Base-by-base conservation (phyloP, 2,797 vertebrate species). In the Lagorchestes hirsutus region DNA sequence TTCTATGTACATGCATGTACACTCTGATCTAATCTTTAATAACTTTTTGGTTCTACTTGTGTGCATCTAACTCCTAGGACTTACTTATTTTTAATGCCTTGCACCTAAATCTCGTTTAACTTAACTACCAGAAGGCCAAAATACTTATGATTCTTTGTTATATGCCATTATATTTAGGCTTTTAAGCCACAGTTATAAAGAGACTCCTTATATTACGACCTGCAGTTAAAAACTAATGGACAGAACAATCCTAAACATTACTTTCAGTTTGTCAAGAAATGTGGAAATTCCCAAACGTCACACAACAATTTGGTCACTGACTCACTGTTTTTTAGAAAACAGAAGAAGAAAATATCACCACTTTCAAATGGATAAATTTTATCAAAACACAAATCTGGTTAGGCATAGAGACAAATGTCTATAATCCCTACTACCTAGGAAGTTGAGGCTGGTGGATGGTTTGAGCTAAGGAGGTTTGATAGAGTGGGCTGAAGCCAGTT, bases 101-200 rank as follows among this genome's bases (percentile, higher is more conserved):
- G 82, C 55, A 74, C 46, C 94, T 5, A 62, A 62, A 13, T 62
- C 56, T 92, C 46, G 94, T 34, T 94, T 90, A 58, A 29, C 57
- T 62, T 31, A 96, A 92, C 13, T n/a, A 57, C 28, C 59, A 55
- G 11, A 31, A 82, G 55, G 34, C 3, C 92, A 82, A 94, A 50
- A 31, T 91, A 91, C n/a, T 14, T 94, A 34, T 54, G 93, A 57
- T 1, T 91, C 91, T 93, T 46, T 92, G 9, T 12, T 58, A 55
- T 18, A 92, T 10, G 93, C 93, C n/a, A 57, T 93, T 34, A 14
- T 95, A 5, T 54, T 93, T 18, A 92, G 91, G 59, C 67, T 54
- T 94, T 94, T 90, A 94, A 96, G 62, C 22, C 92, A 55, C 1
- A 67, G 87, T 90, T 96, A 95, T 90, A 92, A 95, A 93, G 92